Evolutionary conservation across 2,113 vertebrate genomes (phyloP), one percentile per base, ranked within the genome.

Genomic region (Gorilla gorilla): DNA sequence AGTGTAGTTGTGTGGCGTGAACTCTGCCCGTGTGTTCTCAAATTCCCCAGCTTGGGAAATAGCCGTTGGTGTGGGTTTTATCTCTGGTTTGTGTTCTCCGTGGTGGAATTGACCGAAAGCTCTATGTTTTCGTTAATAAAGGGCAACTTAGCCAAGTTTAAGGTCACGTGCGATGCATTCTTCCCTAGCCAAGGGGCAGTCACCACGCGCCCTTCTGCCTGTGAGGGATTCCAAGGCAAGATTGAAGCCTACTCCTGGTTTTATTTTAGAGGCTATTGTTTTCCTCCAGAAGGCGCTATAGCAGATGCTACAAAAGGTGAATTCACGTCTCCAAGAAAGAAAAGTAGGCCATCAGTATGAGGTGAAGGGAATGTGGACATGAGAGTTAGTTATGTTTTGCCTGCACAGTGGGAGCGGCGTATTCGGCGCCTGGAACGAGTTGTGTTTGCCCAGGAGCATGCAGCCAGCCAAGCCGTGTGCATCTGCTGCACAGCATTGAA

Each of bases 41-140:
- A 18, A 6, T 70, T 35, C 45, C 45, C 87, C 82, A 68, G 82
- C 50, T 83, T 48, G 50, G 55, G 59, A 43, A 45, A 20, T 12
- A 43, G 30, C 16, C 89, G 59, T 86, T 32, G 3, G 55, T 35
- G 11, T 90, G 50, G 82, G 64, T 86, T 66, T 86, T 78, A 35
- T 45, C 43, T 97, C 87, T 91, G 97, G 90, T 94, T 97, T 94
- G 70, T 93, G 96, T 97, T 96, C 95, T 97, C 79, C 93, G 25
- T 97, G 79, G 96, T 94, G 93, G 97, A 98, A 97, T 98, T 98
- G 97, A 97, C 98, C 98, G 97, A 12, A 72, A 98, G 93, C 95
- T 98, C 92, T 64, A 90, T 20, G 90, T 93, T 97, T 98, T 97
- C 94, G 87, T 98, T 98, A 98, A 98, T 98, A 98, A 98, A 98